Conservation (phyloP, 2,797 vertebrate genomes). For the Thamnophis elegans region DNA sequence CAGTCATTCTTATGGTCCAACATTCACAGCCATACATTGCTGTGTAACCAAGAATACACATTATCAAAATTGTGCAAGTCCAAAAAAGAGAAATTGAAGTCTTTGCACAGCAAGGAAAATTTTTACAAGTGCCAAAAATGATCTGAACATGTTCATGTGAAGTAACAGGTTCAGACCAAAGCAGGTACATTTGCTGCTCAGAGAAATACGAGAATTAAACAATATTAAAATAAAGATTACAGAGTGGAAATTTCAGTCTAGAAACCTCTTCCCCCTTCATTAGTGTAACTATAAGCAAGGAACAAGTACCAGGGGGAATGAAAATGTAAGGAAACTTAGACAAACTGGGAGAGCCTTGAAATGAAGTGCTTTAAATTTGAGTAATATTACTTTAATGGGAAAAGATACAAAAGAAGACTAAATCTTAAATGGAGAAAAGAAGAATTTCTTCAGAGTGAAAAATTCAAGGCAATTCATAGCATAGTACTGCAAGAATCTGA, state of each 20-base stretch:
- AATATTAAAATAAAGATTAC: conserved; percentile 62
- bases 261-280: conserved; percentile 18
- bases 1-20: too few relatives aligned
- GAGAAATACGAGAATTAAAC: conserved; percentile 57
- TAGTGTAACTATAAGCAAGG: conserved; percentile 60
- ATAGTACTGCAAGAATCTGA: not conserved
- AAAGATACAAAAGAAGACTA: conserved; percentile 61
- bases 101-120: conserved; percentile 31
- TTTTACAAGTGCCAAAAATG: conserved; percentile 20
- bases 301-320: conserved; percentile 63
- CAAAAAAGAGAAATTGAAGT: conserved; percentile 40
- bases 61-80: not conserved
- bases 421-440: conserved; percentile 54
- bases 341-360: conserved; percentile 56
- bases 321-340: conserved; percentile 68
- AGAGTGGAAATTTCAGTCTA: conserved; percentile 62
- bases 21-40: too few relatives aligned
- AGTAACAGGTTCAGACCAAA: conserved; percentile 55
- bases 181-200: conserved; percentile 51
- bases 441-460: conserved; percentile 37
- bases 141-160: conserved; percentile 32
- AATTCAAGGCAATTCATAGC: conserved; percentile 1
- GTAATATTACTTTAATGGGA: conserved; percentile 48
- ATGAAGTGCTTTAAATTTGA: conserved; percentile 42
- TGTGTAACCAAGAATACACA: conserved; percentile 16